Base-by-base conservation (phyloP, 2,888 invertebrate genomes). In the Hirudinaria manillensis region DNA sequence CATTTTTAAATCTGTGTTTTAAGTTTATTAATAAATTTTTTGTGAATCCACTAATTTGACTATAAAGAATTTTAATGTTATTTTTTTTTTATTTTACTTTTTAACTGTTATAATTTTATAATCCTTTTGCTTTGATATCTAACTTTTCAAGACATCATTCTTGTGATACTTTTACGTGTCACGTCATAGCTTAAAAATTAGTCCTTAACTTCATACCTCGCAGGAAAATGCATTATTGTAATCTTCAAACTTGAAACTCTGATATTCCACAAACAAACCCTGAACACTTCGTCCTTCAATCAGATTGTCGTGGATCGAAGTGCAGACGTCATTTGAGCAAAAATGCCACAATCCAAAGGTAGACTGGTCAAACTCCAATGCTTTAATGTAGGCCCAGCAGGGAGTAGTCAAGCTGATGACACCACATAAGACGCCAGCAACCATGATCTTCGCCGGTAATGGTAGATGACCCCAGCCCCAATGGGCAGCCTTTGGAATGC, bases 271-370 rank as follows among this genome's bases (percentile, higher is more conserved):
- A 3, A 45, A n/a, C 65, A 51, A 70, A 78, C 78, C 56, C 19
- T 77, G 77, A 6, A 78, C 78, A 51, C 76, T 77, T n/a, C 67
- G 66, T 16, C 78, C 78, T 19, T 51, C 72, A 19, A 78, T 61
- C 24, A 78, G 75, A 70, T 78, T 78, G 72, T 78, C 78, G 55
- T 78, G 77, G 51, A 78, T 78, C 70, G 78, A 78, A 36, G 77
- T 75, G 51, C 78, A 78, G 24, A 55, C 53, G 7, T 76, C 65
- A n/a, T 61, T 76, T 21, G 32, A 74, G 71, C 78, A 78, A 68
- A 65, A 77, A 67, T 78, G 78, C 77, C 77, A 78, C 70, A 78
- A 70, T 6, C 78, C 78, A 61, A 77, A 78, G 10, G 76, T 77
- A 27, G 77, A 73, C 45, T 72, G 66, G 2, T 70, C 70, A 7